Evolutionary conservation across 2,113 vertebrate genomes (phyloP).

Genomic region (Sturnus vulgaris): DNA sequence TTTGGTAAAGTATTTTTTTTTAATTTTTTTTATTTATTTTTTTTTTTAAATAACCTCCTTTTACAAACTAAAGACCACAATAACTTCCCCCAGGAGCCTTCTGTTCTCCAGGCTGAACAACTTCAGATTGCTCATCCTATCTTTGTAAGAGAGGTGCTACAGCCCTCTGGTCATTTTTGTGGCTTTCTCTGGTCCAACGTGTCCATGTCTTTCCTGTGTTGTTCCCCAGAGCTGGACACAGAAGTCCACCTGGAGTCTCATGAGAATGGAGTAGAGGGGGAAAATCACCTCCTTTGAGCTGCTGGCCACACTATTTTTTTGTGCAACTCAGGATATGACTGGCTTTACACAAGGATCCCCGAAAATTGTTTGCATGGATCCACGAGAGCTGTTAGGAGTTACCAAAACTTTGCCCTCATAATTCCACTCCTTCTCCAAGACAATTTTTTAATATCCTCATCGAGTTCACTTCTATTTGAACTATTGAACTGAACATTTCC

Average conservation of each 20-base stretch:
- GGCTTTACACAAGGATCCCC: background rate
- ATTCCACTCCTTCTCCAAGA: background rate
- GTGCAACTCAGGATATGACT: background rate
- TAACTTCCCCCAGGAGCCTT: background rate
- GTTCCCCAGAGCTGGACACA: background rate
- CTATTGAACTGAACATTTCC: background rate
- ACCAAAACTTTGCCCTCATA: background rate
- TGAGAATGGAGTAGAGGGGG: accelerated
- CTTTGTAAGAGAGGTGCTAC: accelerated
- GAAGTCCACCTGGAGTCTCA: background rate
- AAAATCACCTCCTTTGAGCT: background rate
- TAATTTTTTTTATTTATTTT: background rate
- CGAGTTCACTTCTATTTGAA: background rate
- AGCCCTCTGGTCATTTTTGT: background rate
- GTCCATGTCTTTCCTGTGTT: background rate
- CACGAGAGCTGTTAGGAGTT: background rate
- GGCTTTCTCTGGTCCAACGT: background rate
- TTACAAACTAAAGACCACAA: background rate
- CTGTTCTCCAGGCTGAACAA: background rate
- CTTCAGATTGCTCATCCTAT: accelerated
- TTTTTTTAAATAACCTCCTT: background rate
- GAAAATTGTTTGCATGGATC: background rate
- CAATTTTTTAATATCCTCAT: background rate
- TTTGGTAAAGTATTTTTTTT: background rate
- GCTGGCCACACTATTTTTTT: accelerated